Conservation (phyloP, 2,888 invertebrate species). For the Heliconius ethilla region DNA sequence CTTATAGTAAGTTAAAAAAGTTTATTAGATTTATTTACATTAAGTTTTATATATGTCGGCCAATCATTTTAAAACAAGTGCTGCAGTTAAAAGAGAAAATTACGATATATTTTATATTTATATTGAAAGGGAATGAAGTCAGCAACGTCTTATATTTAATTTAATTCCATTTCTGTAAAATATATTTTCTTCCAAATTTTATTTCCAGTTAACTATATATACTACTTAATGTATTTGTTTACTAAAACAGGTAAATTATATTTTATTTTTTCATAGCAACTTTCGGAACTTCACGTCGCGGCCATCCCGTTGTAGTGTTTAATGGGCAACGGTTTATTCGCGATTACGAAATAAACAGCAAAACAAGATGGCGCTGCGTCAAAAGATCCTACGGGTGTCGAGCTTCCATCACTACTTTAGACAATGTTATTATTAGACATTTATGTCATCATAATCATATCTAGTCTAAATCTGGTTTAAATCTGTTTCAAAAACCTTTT, state of each 20-base stretch:
- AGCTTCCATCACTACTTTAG: conserved; percentile 49
- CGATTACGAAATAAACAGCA: conserved; percentile 44
- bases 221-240: too few relatives aligned
- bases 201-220: too few relatives aligned
- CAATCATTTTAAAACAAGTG: too few relatives aligned
- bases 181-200: background rate
- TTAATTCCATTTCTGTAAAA: background rate
- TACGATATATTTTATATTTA: background rate
- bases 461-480: background rate
- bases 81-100: too few relatives aligned
- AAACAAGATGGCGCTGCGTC: conserved; percentile 55
- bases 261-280: conserved; percentile 36
- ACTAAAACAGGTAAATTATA: background rate
- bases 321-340: conserved; percentile 43
- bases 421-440: conserved; percentile 44
- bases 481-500: background rate
- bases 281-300: conserved; percentile 43
- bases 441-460: conserved; percentile 44
- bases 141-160: background rate
- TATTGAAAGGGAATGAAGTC: background rate
- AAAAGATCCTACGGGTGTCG: conserved; percentile 49
- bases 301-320: conserved; percentile 45
- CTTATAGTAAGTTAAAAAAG: too few relatives aligned
- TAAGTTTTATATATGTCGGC: too few relatives aligned
- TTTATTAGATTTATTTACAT: too few relatives aligned